Evolutionary conservation across 2,113 vertebrate species (phyloP), one percentile per base, ranked within the genome.

Genomic region (Tor tambroides): DNA sequence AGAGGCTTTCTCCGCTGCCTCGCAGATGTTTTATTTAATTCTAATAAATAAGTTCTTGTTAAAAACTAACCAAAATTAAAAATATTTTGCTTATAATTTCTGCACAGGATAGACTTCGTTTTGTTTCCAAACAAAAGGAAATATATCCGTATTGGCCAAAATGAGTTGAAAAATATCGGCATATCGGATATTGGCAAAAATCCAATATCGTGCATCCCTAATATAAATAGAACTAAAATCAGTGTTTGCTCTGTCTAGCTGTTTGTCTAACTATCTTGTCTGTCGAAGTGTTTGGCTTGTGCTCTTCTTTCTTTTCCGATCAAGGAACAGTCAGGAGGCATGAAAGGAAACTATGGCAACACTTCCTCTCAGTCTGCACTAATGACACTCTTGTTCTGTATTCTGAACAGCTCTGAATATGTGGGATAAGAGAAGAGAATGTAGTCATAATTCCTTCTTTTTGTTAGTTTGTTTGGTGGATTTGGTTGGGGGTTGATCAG

Each of bases 321-420:
- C 79, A 54, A 61, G 80, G 78, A 75, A 72, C 85, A 87, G 84
- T 83, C 75, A 77, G 65, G 54, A 30, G 46, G 63, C 59, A 69
- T 89, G 85, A 90, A 86, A 80, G 19, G 91, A 84, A 90, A 91
- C 91, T 88, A 91, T 91, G 87, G 91, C 87, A 91, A 91, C 91
- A 2, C 84, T 79, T 86, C 86, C 72, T 82, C 59, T 54, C 26
- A 56, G 71, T 74, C 77, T 80, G 65, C 54, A 63, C 15, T 61
- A 76, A 82, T 87, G 76, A 82, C 77, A 81, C 88, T 87, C 67
- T 86, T 61, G 71, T 81, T 77, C 79, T 84, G 26, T 82, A 69
- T 85, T 84, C 54, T 32, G 65, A 61, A 32, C 86, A 83, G 78
- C 85, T 84, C 67, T 86, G 86, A 74, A 77, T 79, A 32, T 80